Conservation (phyloP, 92 coral and sea anemone species). For the Parazoanthus atlanticus region DNA sequence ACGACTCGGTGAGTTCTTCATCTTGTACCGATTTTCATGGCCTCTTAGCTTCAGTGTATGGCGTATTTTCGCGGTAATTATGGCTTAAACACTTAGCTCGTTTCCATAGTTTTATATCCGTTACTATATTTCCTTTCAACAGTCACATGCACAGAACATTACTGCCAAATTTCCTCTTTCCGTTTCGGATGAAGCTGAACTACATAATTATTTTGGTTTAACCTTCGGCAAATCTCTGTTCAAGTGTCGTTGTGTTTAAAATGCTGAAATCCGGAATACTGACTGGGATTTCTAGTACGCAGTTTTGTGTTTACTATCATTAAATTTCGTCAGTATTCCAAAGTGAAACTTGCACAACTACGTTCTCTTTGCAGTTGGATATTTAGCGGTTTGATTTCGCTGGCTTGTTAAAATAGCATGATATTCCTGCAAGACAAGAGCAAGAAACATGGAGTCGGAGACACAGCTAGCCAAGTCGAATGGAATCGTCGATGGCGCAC, state of each 20-base stretch:
- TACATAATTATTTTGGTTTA: too few species aligned
- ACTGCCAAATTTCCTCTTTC: background rate
- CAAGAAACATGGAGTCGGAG: slow-evolving; percentile 22
- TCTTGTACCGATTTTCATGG: background rate
- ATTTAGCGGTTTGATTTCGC: slow-evolving; percentile 6
- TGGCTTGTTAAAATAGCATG: slow-evolving; percentile 26
- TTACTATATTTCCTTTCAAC: background rate
- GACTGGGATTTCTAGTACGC: background rate
- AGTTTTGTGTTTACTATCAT: background rate
- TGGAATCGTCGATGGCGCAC: slow-evolving; percentile 17
- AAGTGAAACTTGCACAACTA: slow-evolving; percentile 6
- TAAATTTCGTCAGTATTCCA: background rate
- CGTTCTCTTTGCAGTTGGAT: background rate
- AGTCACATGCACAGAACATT: background rate
- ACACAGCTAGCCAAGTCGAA: background rate
- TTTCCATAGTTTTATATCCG: background rate
- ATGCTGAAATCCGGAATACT: background rate
- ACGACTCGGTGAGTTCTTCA: slow-evolving; percentile 16
- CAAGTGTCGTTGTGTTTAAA: background rate
- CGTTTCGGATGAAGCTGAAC: background rate
- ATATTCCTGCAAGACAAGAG: slow-evolving; percentile 10
- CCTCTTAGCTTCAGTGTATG: background rate
- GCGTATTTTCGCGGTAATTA: background rate
- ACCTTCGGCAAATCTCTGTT: background rate
- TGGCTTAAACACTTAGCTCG: slow-evolving; percentile 1